phyloP scores from a whole-genome alignment of 1,140 invertebrate genomes.

The Camponotus pennsylvanicus region DNA sequence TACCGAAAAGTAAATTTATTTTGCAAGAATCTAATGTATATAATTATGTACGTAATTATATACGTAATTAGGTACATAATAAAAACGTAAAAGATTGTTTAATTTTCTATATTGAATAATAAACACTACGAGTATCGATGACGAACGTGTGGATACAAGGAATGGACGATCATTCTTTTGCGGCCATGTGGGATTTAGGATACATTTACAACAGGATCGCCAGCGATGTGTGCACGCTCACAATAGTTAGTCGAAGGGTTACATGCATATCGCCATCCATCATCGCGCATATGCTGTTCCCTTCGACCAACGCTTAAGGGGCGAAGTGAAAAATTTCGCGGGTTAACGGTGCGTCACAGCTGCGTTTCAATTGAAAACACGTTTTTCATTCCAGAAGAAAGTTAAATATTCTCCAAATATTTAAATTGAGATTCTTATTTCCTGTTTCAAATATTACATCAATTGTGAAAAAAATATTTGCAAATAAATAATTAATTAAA shows the following conservation, averaged over 20 bases:
- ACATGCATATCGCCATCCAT: conserved; percentile 69
- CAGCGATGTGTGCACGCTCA: conserved; percentile 40
- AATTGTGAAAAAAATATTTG: background rate
- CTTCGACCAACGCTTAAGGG: conserved; percentile 64
- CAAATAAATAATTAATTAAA: background rate
- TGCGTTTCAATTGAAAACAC: conserved; percentile 24
- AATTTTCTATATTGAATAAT: conserved; percentile 28
- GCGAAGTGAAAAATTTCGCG: conserved; percentile 52
- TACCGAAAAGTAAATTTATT: no score
- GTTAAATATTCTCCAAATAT: background rate
- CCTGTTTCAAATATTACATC: background rate
- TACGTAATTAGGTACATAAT: background rate
- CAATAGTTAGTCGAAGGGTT: conserved; percentile 65
- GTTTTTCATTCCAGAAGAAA: background rate
- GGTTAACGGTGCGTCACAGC: conserved; percentile 59
- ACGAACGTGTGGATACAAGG: conserved; percentile 12
- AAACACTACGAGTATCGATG: conserved; percentile 21
- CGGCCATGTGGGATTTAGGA: conserved; percentile 11
- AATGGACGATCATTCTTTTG: conserved; percentile 10
- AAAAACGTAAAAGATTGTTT: background rate
- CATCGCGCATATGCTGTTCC: conserved; percentile 73
- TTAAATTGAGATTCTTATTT: background rate
- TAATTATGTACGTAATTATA: background rate
- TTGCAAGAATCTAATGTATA: no score
- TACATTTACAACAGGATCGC: conserved; percentile 59